A percentile compares a stretch with the other conserved stretches of the same genome.
Conservation (phyloP, 2,797 vertebrate species). For the Tapirus indicus region DNA sequence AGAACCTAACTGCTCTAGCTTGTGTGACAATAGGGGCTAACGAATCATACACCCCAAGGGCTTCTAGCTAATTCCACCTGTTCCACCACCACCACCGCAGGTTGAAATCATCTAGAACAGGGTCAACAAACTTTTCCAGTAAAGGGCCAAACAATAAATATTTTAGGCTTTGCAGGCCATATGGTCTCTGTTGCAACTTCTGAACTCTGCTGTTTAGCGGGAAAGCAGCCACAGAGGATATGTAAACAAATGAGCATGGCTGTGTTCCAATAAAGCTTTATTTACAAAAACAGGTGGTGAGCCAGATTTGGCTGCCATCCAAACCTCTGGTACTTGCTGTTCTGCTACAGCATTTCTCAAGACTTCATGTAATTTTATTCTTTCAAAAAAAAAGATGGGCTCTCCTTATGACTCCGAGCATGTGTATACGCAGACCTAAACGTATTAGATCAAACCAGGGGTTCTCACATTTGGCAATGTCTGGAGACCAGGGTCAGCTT, state of each 20-base stretch:
- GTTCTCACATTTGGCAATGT: neutral
- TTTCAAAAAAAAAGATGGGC: neutral
- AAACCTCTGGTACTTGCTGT: neutral
- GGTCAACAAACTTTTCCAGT: neutral
- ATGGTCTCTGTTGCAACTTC: neutral
- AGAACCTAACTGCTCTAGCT: neutral
- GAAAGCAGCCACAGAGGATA: neutral
- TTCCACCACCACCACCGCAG: neutral
- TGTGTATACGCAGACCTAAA: neutral
- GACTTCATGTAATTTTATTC: neutral
- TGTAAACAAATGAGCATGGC: neutral
- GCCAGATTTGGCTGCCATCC: constrained; percentile 32
- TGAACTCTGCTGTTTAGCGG: neutral
- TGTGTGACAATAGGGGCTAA: fast-evolving
- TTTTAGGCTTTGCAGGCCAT: neutral
- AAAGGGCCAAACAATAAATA: neutral
- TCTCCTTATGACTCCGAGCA: neutral
- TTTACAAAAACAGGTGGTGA: constrained; percentile 41
- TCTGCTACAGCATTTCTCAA: neutral
- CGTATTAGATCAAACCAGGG: neutral
- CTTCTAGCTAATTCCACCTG: neutral
- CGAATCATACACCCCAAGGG: neutral
- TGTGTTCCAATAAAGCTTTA: constrained; percentile 68
- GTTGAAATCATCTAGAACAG: neutral
- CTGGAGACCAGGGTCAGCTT: neutral